A percentile compares a stretch with the other conserved stretches of the same genome.
These are phyloP conservation scores for Protophormia terraenovae DNA, from an alignment of 2,888 invertebrate species.

Conservation along the genomic window DNA sequence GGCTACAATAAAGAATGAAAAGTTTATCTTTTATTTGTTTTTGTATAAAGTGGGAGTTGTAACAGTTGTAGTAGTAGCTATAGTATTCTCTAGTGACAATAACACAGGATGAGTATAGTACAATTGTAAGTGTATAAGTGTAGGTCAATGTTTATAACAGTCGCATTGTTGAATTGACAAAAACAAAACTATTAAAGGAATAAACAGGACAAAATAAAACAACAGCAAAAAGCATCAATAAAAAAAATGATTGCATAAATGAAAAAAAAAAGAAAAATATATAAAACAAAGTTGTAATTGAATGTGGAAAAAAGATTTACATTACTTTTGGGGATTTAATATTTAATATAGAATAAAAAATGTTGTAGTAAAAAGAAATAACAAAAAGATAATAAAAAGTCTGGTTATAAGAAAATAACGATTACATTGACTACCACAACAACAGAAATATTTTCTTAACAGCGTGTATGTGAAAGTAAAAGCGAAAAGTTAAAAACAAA, in stretches of 20 bases:
- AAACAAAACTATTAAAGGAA: conserved; percentile 15
- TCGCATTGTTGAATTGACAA: neutral
- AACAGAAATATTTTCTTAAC: conserved; percentile 13
- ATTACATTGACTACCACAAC: conserved; percentile 54
- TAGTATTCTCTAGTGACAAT: conserved; percentile 17
- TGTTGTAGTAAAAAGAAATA: neutral
- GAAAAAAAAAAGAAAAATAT: neutral
- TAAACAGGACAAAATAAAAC: conserved; percentile 9
- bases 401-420: neutral
- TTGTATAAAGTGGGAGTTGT: conserved; percentile 8
- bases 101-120: conserved; percentile 4
- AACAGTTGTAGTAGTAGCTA: neutral
- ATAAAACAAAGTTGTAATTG: neutral
- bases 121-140: conserved; percentile 1
- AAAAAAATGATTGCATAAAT: conserved; percentile 53
- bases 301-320: neutral
- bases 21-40: no score
- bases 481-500: conserved; percentile 48
- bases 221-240: neutral
- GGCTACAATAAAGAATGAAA: conserved; percentile 45
- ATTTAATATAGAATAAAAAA: neutral
- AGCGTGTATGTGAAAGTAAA: conserved; percentile 36
- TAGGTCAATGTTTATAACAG: neutral
- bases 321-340: neutral
- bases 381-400: neutral